phyloP scores from a whole-genome alignment of 2,888 invertebrate species.

The Listrodromus nycthemerus region DNA sequence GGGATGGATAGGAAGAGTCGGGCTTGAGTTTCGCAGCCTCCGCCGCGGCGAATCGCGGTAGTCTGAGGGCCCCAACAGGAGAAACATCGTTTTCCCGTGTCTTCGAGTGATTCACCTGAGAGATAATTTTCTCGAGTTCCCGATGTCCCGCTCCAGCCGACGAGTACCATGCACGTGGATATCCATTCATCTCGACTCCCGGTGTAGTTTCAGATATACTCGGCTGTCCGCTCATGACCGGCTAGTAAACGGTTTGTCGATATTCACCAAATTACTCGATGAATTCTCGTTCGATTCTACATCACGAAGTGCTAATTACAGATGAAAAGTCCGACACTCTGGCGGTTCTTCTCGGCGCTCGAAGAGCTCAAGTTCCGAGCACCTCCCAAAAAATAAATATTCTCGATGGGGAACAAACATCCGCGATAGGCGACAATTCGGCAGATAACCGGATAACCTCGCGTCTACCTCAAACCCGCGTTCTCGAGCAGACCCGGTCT shows the following conservation, averaged over 20 bases:
- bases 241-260: constrained; percentile 27
- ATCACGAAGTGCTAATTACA: background rate
- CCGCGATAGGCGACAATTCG: background rate
- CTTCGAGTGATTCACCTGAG: constrained; percentile 30
- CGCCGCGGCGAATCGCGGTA: background rate
- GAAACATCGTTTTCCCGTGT: constrained; percentile 34
- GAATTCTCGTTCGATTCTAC: background rate
- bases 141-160: constrained; percentile 4
- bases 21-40: background rate
- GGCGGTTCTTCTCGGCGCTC: constrained; percentile 8
- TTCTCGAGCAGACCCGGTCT: background rate
- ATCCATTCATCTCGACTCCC: constrained; percentile 9
- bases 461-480: background rate
- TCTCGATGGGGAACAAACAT: background rate
- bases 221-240: background rate
- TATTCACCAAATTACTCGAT: constrained; percentile 38
- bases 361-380: background rate
- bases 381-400: constrained; percentile 6
- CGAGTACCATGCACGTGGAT: background rate
- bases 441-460: background rate
- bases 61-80: background rate
- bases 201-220: background rate
- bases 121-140: constrained; percentile 37
- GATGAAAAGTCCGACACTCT: constrained; percentile 2
- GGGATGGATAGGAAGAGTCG: constrained; percentile 3